Evolutionary conservation across 2,113 vertebrate genomes (phyloP).

Genomic region (Gracilinanus agilis): DNA sequence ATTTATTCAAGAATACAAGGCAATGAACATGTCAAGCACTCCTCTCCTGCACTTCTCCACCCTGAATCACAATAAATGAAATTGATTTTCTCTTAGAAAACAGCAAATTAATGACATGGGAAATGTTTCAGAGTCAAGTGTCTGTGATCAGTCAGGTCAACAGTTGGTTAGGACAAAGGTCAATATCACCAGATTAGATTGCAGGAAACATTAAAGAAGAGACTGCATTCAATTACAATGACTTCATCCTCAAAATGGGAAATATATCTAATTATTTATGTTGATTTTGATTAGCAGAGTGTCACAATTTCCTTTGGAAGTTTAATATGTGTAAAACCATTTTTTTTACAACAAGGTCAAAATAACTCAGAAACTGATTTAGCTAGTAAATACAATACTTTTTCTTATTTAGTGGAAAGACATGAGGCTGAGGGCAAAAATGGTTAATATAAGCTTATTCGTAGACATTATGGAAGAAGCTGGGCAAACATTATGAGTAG

Average conservation of each 20-base stretch:
- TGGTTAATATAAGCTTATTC: background rate
- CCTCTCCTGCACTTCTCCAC: background rate
- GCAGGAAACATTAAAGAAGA: background rate
- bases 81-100: background rate
- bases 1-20: background rate
- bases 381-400: background rate
- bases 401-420: background rate
- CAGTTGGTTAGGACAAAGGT: background rate
- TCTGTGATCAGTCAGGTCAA: background rate
- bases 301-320: background rate
- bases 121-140: background rate
- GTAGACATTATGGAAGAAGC: background rate
- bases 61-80: background rate
- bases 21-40: background rate
- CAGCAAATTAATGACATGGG: background rate
- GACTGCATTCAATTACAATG: background rate
- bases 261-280: background rate
- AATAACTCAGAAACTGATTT: background rate
- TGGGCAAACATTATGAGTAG: background rate
- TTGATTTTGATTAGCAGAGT: background rate
- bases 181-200: background rate
- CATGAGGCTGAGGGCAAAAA: background rate
- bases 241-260: background rate
- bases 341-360: background rate
- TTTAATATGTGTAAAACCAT: background rate